Percentiles rank a stretch among this genome's conserved stretches.
These are phyloP conservation scores for Pristionchus exspectatus DNA, from an alignment of 2,888 invertebrate genomes.

Conservation along the genomic window DNA sequence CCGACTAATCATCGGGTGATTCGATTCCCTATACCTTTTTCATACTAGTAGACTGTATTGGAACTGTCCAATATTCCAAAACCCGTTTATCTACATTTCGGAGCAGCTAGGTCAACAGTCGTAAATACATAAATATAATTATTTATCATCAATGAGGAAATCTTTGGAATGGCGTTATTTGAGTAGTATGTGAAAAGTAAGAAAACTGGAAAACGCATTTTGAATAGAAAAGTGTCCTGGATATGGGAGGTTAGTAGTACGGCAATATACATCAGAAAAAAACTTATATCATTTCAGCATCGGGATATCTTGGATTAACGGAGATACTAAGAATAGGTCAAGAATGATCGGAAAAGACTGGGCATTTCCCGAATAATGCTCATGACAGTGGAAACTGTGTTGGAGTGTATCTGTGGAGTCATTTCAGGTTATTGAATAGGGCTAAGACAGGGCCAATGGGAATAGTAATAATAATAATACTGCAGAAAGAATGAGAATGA, in stretches of 20 bases:
- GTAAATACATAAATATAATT: not conserved
- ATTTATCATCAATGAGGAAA: slow-evolving; percentile 14
- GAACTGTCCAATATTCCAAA: no score
- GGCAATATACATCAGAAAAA: slow-evolving; percentile 5
- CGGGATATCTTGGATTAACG: not conserved
- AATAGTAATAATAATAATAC: not conserved
- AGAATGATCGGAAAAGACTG: not conserved
- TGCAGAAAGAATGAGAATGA: not conserved
- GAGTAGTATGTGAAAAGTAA: slow-evolving; percentile 27
- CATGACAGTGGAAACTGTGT: slow-evolving; percentile 29
- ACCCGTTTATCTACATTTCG: no score
- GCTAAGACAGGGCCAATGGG: slow-evolving; percentile 19
- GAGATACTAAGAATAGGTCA: not conserved
- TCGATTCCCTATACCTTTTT: no score
- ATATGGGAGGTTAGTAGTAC: slow-evolving; percentile 13
- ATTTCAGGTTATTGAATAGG: not conserved
- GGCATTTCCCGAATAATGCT: slow-evolving; percentile 10
- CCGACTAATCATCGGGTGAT: no score
- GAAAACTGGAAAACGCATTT: not conserved
- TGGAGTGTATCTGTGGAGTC: slow-evolving; percentile 36
- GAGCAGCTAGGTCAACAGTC: no score
- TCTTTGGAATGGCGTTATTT: slow-evolving; percentile 40
- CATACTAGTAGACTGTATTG: no score
- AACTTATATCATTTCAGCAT: not conserved
- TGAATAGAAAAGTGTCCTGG: slow-evolving; percentile 31